phyloP scores from a whole-genome alignment of 1,140 invertebrate species.

The Sycobia sp. region DNA sequence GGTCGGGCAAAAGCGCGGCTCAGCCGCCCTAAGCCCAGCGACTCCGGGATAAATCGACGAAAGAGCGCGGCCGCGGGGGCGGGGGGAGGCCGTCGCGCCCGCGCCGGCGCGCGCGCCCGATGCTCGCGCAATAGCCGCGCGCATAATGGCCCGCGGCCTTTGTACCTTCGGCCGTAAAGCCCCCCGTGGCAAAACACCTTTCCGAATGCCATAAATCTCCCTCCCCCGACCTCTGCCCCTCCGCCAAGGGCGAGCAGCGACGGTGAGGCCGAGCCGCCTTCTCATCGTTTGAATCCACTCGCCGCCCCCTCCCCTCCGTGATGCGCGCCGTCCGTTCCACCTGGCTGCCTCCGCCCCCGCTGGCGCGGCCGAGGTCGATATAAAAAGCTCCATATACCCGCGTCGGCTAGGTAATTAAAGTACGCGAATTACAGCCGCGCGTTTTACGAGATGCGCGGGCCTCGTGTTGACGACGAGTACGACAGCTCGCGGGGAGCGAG shows the following conservation, averaged over 20 bases:
- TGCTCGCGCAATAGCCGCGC: not conserved
- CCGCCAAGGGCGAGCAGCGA: conserved; percentile 1
- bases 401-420: conserved; percentile 17
- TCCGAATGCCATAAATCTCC: conserved; percentile 24
- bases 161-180: conserved; percentile 13
- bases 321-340: not conserved
- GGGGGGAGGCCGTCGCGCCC: too few species aligned
- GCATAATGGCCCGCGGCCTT: not conserved
- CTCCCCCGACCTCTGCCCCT: too few species aligned
- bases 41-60: too few species aligned
- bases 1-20: too few species aligned
- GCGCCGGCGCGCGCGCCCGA: too few species aligned
- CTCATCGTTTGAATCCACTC: too few species aligned
- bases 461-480: not conserved
- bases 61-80: too few species aligned
- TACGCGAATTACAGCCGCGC: conserved; percentile 27
- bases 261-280: too few species aligned
- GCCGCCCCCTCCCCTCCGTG: not conserved
- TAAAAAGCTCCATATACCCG: too few species aligned
- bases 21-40: too few species aligned
- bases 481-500: not conserved
- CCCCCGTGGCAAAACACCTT: conserved; percentile 6
- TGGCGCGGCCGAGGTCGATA: not conserved
- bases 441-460: conserved; percentile 8
- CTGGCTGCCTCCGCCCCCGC: not conserved